Conservation (phyloP, 2,113 vertebrate genomes). For the Junco hyemalis region DNA sequence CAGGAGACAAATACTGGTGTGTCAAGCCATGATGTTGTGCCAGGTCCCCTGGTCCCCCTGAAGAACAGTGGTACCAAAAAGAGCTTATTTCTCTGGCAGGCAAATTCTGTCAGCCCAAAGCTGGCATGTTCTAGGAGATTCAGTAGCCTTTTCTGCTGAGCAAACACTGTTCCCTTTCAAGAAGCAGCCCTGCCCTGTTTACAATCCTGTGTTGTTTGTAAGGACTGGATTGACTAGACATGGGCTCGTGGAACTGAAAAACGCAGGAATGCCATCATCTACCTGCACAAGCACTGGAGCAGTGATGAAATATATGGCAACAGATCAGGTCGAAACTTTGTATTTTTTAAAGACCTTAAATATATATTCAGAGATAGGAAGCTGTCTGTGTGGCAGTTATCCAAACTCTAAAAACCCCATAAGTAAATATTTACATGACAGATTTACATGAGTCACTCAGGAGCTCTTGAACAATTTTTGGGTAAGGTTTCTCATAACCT, state of each 20-base stretch:
- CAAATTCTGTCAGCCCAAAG: not conserved
- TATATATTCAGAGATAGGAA: not conserved
- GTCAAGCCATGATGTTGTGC: accelerated
- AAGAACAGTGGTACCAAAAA: not conserved
- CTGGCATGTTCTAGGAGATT: not conserved
- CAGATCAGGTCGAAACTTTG: not conserved
- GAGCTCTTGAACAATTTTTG: not conserved
- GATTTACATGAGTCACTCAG: not conserved
- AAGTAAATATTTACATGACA: conserved; percentile 1
- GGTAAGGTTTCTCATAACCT: not conserved
- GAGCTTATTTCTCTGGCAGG: not conserved
- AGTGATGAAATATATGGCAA: not conserved
- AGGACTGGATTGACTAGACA: not conserved
- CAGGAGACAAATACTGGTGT: not conserved
- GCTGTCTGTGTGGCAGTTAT: not conserved
- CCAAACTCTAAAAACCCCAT: not conserved
- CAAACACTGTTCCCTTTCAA: not conserved
- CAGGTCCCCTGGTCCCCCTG: not conserved
- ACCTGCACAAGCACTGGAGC: not conserved
- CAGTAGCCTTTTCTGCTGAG: not conserved
- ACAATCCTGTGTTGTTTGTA: not conserved
- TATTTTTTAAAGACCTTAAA: not conserved
- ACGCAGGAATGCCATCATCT: not conserved
- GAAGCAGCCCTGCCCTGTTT: not conserved
- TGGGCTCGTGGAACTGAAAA: not conserved